Evolutionary conservation across 2,797 vertebrate species (phyloP).

Genomic region (Anguilla megastoma): DNA sequence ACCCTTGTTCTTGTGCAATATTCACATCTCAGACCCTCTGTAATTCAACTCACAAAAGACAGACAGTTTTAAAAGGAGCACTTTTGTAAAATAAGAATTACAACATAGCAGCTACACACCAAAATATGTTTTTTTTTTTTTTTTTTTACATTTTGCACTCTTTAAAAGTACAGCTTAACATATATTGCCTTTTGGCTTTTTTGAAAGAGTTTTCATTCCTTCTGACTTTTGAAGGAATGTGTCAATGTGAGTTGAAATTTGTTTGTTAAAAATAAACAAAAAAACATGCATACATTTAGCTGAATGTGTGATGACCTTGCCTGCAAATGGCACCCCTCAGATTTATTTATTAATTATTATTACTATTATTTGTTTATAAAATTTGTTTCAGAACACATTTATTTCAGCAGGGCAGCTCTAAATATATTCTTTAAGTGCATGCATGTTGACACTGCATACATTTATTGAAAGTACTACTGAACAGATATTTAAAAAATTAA

Average conservation of each 20-base stretch:
- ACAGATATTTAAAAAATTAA: conserved; percentile 48
- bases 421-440: conserved; percentile 43
- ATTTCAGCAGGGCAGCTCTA: conserved; percentile 59
- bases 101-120: neutral
- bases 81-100: neutral
- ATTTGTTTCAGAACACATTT: conserved; percentile 39
- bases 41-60: conserved; percentile 34
- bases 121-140: conserved; percentile 7
- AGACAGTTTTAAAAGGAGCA: neutral
- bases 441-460: conserved; percentile 28
- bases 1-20: conserved; percentile 60
- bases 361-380: conserved; percentile 36
- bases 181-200: conserved; percentile 60
- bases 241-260: conserved; percentile 42
- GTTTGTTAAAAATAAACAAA: conserved; percentile 22
- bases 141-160: conserved; percentile 60
- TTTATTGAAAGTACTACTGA: conserved; percentile 63
- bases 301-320: conserved; percentile 67
- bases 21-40: conserved; percentile 42
- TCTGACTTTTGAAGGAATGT: conserved; percentile 33
- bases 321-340: conserved; percentile 44
- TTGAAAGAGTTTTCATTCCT: neutral
- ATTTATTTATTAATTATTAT: conserved; percentile 58
- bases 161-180: conserved; percentile 50
- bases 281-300: conserved; percentile 45